phyloP scores from a whole-genome alignment of 92 coral and sea anemone species.

The Desmophyllum pertusum region DNA sequence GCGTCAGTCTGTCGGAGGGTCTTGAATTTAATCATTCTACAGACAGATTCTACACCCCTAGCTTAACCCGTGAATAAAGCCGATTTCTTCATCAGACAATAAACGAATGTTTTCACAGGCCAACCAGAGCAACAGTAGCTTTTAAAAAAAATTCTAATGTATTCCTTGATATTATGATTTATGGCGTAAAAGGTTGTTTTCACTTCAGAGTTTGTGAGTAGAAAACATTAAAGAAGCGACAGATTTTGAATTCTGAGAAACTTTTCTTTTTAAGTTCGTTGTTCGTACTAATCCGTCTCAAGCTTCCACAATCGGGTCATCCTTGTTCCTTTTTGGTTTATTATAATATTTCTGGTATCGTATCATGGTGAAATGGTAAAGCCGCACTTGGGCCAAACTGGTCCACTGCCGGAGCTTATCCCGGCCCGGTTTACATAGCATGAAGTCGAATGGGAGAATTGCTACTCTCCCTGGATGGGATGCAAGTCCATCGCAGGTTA shows the following conservation, averaged over 20 bases:
- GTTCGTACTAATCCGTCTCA: neutral
- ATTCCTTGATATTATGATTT: neutral
- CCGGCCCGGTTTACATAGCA: too few relatives aligned
- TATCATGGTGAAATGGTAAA: neutral
- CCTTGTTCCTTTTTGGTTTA: neutral
- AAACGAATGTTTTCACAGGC: neutral
- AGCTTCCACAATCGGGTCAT: neutral
- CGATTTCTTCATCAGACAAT: neutral
- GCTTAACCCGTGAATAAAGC: neutral
- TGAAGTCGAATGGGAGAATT: too few relatives aligned
- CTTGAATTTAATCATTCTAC: neutral
- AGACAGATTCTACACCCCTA: neutral
- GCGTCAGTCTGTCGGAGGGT: constrained; percentile 6
- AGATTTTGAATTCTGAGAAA: too few relatives aligned
- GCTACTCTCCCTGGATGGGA: too few relatives aligned
- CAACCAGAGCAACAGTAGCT: too few relatives aligned
- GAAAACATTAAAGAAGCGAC: neutral
- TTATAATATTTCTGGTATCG: neutral
- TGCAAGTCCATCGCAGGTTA: too few relatives aligned
- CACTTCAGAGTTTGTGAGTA: neutral
- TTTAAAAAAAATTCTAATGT: too few relatives aligned
- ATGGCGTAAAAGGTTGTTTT: neutral
- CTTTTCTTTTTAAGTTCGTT: neutral
- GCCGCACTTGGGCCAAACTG: too few relatives aligned
- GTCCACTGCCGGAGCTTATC: too few relatives aligned